Conservation (phyloP, 2,113 vertebrate species). For the Pteropus alecto region DNA sequence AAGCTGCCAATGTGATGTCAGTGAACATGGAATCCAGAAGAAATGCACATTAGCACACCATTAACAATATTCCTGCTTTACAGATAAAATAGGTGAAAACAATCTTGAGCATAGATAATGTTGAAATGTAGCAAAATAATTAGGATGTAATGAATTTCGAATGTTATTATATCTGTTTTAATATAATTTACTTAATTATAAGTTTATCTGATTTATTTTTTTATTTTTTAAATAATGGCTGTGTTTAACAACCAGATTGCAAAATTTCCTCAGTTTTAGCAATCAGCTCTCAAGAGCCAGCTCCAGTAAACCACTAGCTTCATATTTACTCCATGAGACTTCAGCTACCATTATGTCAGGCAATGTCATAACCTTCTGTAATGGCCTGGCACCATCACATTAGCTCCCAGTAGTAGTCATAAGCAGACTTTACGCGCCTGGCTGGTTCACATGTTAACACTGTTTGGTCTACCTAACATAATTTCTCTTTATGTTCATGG, state of each 20-base stretch:
- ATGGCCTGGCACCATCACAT: fast-evolving
- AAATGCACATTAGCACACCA: too few species aligned
- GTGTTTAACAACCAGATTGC: not conserved
- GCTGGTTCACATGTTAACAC: not conserved
- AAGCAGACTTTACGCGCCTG: not conserved
- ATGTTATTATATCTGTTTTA: not conserved
- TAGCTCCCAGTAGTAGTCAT: too few species aligned
- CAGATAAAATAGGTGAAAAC: not conserved
- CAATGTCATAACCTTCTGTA: fast-evolving
- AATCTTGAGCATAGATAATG: not conserved
- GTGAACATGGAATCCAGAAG: not conserved
- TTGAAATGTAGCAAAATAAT: not conserved
- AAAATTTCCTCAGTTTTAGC: not conserved
- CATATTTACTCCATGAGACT: not conserved
- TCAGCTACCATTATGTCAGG: fast-evolving
- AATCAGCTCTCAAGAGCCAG: not conserved
- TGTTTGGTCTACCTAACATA: not conserved
- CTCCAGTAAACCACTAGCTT: not conserved
- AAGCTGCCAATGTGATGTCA: too few species aligned
- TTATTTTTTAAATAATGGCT: not conserved
- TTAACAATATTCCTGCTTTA: not conserved
- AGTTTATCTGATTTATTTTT: not conserved
- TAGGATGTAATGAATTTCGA: not conserved
- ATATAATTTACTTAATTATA: not conserved
- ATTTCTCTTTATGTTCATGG: not conserved